Evolutionary conservation across 2,113 vertebrate genomes (phyloP).

Genomic region (Cygnus atratus): DNA sequence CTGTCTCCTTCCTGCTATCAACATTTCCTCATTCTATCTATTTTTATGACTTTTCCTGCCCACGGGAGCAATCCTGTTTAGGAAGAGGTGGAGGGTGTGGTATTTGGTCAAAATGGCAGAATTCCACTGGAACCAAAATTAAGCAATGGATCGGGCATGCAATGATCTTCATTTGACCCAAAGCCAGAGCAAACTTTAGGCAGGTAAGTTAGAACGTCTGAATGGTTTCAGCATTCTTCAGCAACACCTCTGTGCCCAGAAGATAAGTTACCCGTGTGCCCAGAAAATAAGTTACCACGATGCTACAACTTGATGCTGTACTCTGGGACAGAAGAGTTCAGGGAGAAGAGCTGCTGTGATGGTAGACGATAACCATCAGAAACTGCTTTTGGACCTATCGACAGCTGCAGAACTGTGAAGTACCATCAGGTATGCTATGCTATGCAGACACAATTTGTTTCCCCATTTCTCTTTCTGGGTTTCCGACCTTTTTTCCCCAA

Average conservation of each 20-base stretch:
- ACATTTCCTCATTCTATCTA: neutral
- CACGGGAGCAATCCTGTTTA: too few species aligned
- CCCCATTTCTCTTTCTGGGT: neutral
- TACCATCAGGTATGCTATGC: too few species aligned
- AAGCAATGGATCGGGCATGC: neutral
- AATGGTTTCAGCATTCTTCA: neutral
- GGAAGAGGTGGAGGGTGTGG: neutral
- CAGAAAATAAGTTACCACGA: neutral
- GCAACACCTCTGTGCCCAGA: neutral
- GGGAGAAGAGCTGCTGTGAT: neutral
- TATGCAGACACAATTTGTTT: neutral
- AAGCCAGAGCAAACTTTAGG: neutral
- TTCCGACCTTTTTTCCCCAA: neutral
- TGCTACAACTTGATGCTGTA: neutral
- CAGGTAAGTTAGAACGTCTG: accelerated
- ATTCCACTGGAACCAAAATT: neutral
- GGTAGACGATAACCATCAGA: neutral
- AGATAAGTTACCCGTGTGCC: neutral
- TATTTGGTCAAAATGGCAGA: neutral
- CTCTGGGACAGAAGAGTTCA: neutral
- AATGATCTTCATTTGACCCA: neutral
- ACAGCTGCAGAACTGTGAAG: neutral
- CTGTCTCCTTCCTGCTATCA: neutral
- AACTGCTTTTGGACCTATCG: neutral
- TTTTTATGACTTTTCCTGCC: neutral